A percentile compares a stretch with the other conserved stretches of the same genome.
These are phyloP conservation scores for Cheilosia scutellata DNA, from an alignment of 2,888 invertebrate genomes.

Conservation along the genomic window DNA sequence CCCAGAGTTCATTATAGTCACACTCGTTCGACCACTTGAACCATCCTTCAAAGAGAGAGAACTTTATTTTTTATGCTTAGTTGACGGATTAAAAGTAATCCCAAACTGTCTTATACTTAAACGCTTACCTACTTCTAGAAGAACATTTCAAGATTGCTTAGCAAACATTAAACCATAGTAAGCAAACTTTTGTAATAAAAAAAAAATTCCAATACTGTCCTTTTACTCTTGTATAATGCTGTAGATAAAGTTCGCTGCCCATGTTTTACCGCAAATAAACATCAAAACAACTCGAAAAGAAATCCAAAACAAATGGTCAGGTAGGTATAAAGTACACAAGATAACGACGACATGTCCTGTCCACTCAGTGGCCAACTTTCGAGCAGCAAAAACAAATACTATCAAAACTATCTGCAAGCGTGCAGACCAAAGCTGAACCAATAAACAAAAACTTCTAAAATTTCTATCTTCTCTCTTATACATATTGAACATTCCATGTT, in stretches of 20 bases:
- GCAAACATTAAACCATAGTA: not conserved
- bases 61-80: too few relatives aligned
- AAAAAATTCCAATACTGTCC: not conserved
- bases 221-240: not conserved
- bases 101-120: too few relatives aligned
- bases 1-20: too few relatives aligned
- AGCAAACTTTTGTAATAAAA: not conserved
- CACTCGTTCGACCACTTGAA: too few relatives aligned
- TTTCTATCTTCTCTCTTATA: not conserved
- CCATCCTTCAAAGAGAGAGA: too few relatives aligned
- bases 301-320: constrained; percentile 26
- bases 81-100: too few relatives aligned
- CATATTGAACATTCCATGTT: constrained; percentile 20
- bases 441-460: constrained; percentile 30
- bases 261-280: constrained; percentile 42
- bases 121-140: not conserved
- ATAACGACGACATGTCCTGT: constrained; percentile 61
- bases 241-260: constrained; percentile 18
- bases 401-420: constrained; percentile 38
- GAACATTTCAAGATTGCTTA: not conserved
- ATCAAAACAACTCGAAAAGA: constrained; percentile 46
- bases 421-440: constrained; percentile 38
- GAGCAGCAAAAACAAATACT: constrained; percentile 6
- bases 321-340: constrained; percentile 43
- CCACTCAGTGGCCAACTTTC: constrained; percentile 62